These are phyloP conservation scores for Micrasema minimum DNA, from an alignment of 1,140 invertebrate genomes.

Conservation along the genomic window DNA sequence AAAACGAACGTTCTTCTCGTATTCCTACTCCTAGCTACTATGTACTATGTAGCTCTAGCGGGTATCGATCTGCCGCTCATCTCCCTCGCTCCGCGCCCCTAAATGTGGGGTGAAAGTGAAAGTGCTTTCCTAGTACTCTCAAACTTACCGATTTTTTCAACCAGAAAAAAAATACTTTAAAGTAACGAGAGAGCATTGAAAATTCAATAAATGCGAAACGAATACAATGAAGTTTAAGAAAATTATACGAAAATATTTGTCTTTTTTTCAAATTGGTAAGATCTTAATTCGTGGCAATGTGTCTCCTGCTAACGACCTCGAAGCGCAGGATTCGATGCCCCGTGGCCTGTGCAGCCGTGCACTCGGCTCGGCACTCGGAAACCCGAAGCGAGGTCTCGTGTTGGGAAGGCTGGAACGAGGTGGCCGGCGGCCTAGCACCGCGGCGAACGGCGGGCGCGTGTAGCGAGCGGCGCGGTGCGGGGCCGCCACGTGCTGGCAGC, in stretches of 20 bases:
- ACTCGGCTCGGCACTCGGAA: conserved; percentile 11
- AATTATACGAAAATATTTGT: no score
- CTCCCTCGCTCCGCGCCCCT: background rate
- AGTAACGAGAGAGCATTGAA: no score
- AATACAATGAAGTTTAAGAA: no score
- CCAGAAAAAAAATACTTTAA: no score
- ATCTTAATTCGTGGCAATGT: background rate
- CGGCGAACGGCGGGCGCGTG: conserved; percentile 38
- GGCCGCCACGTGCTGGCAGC: conserved; percentile 62
- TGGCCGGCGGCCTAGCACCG: conserved; percentile 39
- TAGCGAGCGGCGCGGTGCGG: conserved; percentile 56
- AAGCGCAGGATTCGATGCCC: background rate
- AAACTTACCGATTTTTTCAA: conserved; percentile 17
- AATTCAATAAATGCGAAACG: no score
- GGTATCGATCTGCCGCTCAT: conserved; percentile 14
- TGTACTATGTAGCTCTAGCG: background rate
- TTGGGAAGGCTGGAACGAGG: conserved; percentile 15
- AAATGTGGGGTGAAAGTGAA: background rate
- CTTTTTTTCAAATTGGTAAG: no score
- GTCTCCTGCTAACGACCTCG: background rate
- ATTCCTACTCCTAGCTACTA: conserved; percentile 1
- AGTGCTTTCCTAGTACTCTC: conserved; percentile 13
- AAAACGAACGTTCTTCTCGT: conserved; percentile 15
- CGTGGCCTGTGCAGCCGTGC: background rate
- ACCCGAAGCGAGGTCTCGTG: background rate